Base-by-base conservation (phyloP, 2,113 vertebrate species). In the Mungos mungo region DNA sequence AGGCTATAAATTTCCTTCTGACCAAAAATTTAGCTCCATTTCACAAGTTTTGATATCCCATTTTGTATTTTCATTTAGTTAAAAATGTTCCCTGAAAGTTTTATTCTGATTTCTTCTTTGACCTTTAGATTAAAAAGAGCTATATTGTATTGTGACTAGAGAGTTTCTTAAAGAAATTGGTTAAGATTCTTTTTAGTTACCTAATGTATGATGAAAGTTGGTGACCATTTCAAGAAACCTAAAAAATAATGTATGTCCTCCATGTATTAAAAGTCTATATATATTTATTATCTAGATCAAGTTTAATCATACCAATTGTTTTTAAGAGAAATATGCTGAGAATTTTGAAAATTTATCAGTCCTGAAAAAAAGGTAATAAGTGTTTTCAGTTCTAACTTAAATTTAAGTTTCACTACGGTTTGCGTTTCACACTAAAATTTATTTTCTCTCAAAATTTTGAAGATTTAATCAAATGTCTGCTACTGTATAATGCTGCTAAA, bases 71-170 rank as follows among this genome's bases (percentile, higher is more conserved):
- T 76, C 14, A 88, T 76, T 87, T 83, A 82, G 3, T 80, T 88
- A 31, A 79, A 83, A 71, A 60, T 82, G 33, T 25, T 35, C 12
- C 72, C 54, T 60, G 16, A 52, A 84, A 31, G 88, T 79, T 92
- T 92, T 14, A 54, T 52, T 60, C 98, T 98, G 81, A 80, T 54
- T 86, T 93, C 35, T 80, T 92, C 41, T 71, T 68, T 69, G 5
- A 31, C 5, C 2, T 4, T 83, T 81, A 29, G 5, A 41, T 94
- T 83, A 76, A 18, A 33, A 74, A 60, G 65, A 76, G 80, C 11
- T 33, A 2, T 29, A 80, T 16, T 76, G n/a, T 31, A 68, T 31
- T 80, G 35, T 80, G 35, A 88, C 65, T 72, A 94, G 25, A 96
- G 19, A 47, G n/a, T 77, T 92, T 52, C 33, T 65, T 65, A 3